phyloP scores from a whole-genome alignment of 2,888 invertebrate species.

The Mythimna vitellina region DNA sequence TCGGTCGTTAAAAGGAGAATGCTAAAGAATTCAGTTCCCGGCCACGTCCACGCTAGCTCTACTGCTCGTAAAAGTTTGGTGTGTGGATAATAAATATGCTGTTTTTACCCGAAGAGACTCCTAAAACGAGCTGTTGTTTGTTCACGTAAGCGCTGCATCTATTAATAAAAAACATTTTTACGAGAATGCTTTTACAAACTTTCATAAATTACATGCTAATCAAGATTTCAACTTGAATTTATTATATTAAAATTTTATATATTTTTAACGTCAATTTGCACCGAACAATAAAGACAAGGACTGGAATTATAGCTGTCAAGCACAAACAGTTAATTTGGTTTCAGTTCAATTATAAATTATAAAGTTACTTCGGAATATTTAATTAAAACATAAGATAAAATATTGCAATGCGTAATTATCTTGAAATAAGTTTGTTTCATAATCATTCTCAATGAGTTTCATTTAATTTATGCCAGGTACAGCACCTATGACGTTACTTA shows the following conservation, averaged over 20 bases:
- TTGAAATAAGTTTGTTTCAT: constrained; percentile 19
- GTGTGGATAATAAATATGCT: constrained; percentile 69
- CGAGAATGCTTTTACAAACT: constrained; percentile 23
- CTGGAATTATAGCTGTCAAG: constrained; percentile 50
- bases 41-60: constrained; percentile 61
- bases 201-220: constrained; percentile 21
- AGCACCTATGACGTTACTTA: background rate
- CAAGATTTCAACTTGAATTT: constrained; percentile 21
- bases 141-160: constrained; percentile 58
- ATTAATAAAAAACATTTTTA: constrained; percentile 47
- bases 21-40: constrained; percentile 64
- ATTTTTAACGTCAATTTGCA: constrained; percentile 18
- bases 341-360: constrained; percentile 55
- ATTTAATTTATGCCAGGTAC: constrained; percentile 1
- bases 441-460: background rate
- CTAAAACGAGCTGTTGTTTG: constrained; percentile 64
- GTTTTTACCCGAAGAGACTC: constrained; percentile 64
- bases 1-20: constrained; percentile 59
- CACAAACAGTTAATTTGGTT: constrained; percentile 55
- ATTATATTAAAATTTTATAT: constrained; percentile 7
- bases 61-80: constrained; percentile 70
- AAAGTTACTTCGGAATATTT: constrained; percentile 44
- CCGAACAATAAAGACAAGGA: constrained; percentile 37
- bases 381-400: constrained; percentile 51
- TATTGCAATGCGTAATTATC: constrained; percentile 44